A percentile compares a stretch with the other conserved stretches of the same genome.
These are phyloP conservation scores for Dryoscopus gambensis DNA, from an alignment of 2,113 vertebrate species.

Conservation along the genomic window DNA sequence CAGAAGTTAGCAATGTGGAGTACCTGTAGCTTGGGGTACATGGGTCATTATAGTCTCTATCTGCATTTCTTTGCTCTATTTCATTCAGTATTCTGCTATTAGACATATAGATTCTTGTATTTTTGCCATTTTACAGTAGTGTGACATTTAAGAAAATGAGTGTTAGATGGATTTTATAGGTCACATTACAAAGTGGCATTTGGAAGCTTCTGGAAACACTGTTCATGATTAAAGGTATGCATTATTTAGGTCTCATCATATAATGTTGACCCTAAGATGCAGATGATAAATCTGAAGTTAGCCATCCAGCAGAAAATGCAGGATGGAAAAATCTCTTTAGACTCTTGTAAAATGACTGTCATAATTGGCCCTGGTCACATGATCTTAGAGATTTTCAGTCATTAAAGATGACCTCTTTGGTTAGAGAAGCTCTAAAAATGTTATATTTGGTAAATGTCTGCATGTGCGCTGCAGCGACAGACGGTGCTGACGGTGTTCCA, in stretches of 20 bases:
- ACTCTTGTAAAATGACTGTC: not conserved
- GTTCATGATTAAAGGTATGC: not conserved
- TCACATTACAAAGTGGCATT: not conserved
- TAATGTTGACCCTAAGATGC: slow-evolving; percentile 35
- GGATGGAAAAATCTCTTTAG: slow-evolving; percentile 22
- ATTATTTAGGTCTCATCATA: slow-evolving; percentile 27
- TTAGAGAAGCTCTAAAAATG: slow-evolving; percentile 26
- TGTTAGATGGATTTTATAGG: slow-evolving; percentile 9
- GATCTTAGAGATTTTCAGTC: not conserved
- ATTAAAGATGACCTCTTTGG: not conserved
- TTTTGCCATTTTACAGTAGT: not conserved
- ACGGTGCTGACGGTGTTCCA: not conserved
- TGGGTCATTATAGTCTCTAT: not conserved
- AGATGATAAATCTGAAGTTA: slow-evolving; percentile 19
- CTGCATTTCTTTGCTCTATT: not conserved
- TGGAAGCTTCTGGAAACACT: not conserved
- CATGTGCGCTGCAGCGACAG: not conserved
- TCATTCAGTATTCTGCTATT: not conserved
- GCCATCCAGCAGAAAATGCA: slow-evolving; percentile 43
- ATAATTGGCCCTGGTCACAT: slow-evolving; percentile 2
- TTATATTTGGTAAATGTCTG: not conserved
- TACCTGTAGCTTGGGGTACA: not conserved
- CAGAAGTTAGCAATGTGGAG: not conserved
- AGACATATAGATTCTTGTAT: not conserved
- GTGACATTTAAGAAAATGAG: not conserved